Evolutionary conservation across 2,113 vertebrate species (phyloP).

Genomic region (Tupaia chinensis): DNA sequence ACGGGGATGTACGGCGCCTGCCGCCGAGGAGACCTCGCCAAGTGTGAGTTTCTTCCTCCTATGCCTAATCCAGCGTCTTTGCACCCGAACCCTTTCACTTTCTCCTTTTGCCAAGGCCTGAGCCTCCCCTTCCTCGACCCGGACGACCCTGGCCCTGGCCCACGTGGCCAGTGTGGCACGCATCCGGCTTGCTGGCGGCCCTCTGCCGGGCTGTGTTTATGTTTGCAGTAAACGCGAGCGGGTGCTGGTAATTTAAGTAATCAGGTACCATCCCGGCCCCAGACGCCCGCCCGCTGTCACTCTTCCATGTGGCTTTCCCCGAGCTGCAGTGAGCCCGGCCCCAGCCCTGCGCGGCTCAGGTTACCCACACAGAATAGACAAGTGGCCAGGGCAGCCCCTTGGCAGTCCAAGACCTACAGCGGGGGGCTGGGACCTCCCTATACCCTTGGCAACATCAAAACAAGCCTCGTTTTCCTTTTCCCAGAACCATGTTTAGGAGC

Average conservation of each 20-base stretch:
- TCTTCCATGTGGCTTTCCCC: neutral
- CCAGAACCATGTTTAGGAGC: neutral
- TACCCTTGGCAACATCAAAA: accelerated
- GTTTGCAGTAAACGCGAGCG: conserved; percentile 77
- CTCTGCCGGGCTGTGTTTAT: conserved; percentile 68
- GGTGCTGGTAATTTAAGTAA: conserved; percentile 82
- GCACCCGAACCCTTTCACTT: neutral
- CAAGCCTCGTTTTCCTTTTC: neutral
- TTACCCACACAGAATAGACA: conserved; percentile 56
- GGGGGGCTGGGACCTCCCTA: accelerated
- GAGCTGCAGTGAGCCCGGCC: conserved; percentile 66
- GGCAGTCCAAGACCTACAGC: neutral
- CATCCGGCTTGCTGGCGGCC: neutral
- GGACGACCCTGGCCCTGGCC: neutral
- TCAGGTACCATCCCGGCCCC: conserved; percentile 65
- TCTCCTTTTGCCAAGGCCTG: neutral
- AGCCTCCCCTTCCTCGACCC: neutral
- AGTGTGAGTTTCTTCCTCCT: neutral
- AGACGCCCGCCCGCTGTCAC: neutral
- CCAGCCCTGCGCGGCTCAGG: conserved; percentile 36
- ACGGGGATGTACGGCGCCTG: accelerated
- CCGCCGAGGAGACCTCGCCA: neutral
- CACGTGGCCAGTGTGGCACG: neutral
- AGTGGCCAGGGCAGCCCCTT: neutral
- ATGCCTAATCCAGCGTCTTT: neutral